phyloP scores from a whole-genome alignment of 92 coral and sea anemone species.

The Phenganax subtilis region DNA sequence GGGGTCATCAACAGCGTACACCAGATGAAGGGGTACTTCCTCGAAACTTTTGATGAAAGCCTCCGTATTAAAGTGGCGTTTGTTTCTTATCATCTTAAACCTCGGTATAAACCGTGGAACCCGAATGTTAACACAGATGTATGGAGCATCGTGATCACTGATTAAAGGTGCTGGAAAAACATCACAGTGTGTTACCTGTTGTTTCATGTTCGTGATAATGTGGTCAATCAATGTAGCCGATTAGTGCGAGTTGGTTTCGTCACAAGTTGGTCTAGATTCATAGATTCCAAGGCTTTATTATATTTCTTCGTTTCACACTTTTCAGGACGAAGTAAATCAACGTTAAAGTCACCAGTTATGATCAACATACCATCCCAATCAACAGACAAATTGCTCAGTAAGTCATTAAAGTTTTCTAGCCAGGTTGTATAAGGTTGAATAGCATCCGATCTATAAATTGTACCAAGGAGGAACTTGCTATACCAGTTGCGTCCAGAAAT shows the following conservation, averaged over 20 bases:
- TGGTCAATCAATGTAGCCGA: slow-evolving; percentile 43
- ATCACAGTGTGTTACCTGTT: slow-evolving; percentile 38
- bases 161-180: slow-evolving; percentile 37
- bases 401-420: slow-evolving; percentile 24
- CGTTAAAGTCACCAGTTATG: slow-evolving; percentile 19
- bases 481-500: slow-evolving; percentile 20
- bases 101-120: slow-evolving; percentile 29
- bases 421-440: slow-evolving; percentile 10
- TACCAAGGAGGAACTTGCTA: slow-evolving; percentile 33
- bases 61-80: slow-evolving; percentile 17
- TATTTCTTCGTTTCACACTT: slow-evolving; percentile 20
- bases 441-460: slow-evolving; percentile 30
- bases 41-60: slow-evolving; percentile 23
- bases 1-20: slow-evolving; percentile 24
- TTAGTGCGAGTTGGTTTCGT: slow-evolving; percentile 38
- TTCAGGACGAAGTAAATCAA: slow-evolving; percentile 23
- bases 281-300: background rate
- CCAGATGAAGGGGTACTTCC: slow-evolving; percentile 30
- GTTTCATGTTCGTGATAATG: slow-evolving; percentile 35
- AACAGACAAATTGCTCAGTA: slow-evolving; percentile 19
- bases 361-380: slow-evolving; percentile 26
- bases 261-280: slow-evolving; percentile 28
- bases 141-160: slow-evolving; percentile 44
- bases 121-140: slow-evolving; percentile 20
- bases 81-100: slow-evolving; percentile 23